Conservation (phyloP, 35 echinoderm and acorn worm species). For the Holothuria glaberrima region DNA sequence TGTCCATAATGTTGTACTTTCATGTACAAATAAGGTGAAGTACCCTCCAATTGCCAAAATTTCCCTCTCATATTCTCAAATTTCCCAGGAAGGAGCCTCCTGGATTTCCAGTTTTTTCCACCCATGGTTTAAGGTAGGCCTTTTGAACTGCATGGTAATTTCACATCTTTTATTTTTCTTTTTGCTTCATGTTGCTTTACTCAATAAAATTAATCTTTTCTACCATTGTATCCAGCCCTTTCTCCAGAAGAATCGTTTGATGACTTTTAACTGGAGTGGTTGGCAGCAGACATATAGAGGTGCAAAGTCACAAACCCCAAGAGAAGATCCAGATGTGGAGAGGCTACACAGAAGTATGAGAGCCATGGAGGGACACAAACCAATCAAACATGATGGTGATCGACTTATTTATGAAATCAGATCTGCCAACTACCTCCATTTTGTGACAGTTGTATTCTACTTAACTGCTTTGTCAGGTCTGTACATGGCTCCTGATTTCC, state of each 20-base stretch:
- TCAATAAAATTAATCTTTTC: no score
- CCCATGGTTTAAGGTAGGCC: no score
- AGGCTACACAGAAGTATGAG: conserved; percentile 26
- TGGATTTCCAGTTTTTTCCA: not conserved
- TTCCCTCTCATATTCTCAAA: no score
- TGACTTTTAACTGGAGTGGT: not conserved
- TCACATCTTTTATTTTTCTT: no score
- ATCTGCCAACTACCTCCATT: conserved; percentile 39
- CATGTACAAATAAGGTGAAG: no score
- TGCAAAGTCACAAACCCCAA: not conserved
- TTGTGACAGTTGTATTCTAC: conserved; percentile 71
- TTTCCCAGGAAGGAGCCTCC: not conserved
- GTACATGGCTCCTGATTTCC: conserved; percentile 80
- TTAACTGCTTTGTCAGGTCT: conserved; percentile 62
- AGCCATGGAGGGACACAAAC: not conserved
- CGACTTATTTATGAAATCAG: conserved; percentile 78
- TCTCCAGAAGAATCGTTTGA: not conserved
- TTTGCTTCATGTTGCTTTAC: no score
- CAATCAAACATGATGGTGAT: conserved; percentile 57
- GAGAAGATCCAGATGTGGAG: conserved; percentile 30
- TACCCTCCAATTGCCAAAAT: no score
- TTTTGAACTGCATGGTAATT: no score
- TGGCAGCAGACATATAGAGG: not conserved
- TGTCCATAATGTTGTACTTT: no score
- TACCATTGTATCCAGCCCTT: not conserved